A percentile compares a stretch with the other conserved stretches of the same genome.
phyloP scores from a whole-genome alignment of 2,113 vertebrate genomes.

The Cyrtonyx montezumae region DNA sequence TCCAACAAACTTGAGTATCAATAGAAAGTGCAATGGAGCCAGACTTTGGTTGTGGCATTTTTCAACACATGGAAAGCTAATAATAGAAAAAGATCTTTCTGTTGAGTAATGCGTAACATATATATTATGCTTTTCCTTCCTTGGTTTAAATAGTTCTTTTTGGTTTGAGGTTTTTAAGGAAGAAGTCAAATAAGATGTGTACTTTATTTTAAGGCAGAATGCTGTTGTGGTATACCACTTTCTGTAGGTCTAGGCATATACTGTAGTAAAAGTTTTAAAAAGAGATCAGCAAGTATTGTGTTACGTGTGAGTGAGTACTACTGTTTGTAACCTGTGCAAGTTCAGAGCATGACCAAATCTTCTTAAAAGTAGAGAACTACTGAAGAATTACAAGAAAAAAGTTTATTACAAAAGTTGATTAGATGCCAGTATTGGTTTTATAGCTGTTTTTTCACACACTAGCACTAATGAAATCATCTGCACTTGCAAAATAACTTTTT shows the following conservation, averaged over 20 bases:
- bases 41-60: conserved; percentile 47
- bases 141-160: conserved; percentile 73
- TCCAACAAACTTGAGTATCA: neutral
- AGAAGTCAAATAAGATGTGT: conserved; percentile 66
- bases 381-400: neutral
- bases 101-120: conserved; percentile 62
- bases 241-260: conserved; percentile 58
- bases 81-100: conserved; percentile 69
- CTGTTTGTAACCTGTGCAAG: neutral
- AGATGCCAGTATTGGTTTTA: neutral
- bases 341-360: neutral
- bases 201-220: conserved; percentile 74
- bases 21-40: conserved; percentile 1
- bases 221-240: conserved; percentile 70
- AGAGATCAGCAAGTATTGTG: neutral
- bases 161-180: conserved; percentile 75
- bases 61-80: conserved; percentile 64
- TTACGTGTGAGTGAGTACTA: neutral
- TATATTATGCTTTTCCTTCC: conserved; percentile 71
- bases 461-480: neutral
- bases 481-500: neutral
- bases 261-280: conserved; percentile 45
- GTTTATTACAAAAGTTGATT: neutral
- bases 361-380: neutral
- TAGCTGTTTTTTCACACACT: neutral